phyloP scores from a whole-genome alignment of 2,797 vertebrate genomes.

The Peromyscus eremicus region DNA sequence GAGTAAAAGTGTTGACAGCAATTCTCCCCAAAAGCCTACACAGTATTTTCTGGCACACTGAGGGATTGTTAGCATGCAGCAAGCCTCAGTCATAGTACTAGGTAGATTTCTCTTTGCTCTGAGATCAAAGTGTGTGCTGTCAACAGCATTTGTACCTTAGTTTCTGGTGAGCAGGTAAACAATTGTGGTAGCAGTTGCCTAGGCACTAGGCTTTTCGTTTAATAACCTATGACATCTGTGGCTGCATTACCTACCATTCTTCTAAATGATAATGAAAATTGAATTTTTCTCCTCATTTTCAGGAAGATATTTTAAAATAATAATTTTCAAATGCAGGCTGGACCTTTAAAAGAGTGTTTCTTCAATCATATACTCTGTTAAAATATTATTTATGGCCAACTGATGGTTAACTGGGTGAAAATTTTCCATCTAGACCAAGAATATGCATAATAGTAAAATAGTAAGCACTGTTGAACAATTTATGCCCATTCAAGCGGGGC shows the following conservation, averaged over 20 bases:
- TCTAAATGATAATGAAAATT: slow-evolving; percentile 10
- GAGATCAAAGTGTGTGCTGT: not conserved
- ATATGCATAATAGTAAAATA: not conserved
- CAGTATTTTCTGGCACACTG: not conserved
- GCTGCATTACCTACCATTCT: not conserved
- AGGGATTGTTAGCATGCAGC: not conserved
- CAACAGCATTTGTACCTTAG: not conserved
- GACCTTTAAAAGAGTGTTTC: not conserved
- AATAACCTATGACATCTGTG: not conserved
- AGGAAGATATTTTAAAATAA: slow-evolving; percentile 8
- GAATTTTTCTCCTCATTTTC: slow-evolving; percentile 31
- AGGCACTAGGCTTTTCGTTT: not conserved
- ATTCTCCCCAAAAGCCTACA: not conserved
- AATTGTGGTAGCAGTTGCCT: not conserved
- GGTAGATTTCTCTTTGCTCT: not conserved
- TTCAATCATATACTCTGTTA: not conserved
- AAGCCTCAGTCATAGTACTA: not conserved
- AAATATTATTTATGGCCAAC: not conserved
- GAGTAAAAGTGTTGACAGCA: not conserved
- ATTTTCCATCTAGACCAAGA: not conserved
- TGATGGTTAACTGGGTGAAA: slow-evolving; percentile 8
- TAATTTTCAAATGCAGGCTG: not conserved
- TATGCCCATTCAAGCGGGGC: not conserved
- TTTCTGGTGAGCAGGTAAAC: not conserved
- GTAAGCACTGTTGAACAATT: not conserved